Base-by-base conservation (phyloP, 2,888 invertebrate genomes). In the Lochmaea crataegi region DNA sequence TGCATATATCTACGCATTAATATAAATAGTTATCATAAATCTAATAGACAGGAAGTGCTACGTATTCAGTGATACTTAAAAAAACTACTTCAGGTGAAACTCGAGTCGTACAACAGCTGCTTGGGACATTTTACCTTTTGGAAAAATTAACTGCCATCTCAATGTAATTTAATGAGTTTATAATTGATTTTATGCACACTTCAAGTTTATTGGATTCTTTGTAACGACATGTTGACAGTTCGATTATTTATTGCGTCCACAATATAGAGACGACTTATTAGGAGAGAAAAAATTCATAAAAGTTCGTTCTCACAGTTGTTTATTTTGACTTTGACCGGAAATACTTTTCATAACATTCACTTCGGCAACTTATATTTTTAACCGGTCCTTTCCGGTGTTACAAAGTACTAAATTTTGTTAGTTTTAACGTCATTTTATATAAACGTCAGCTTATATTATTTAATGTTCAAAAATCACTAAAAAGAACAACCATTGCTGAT, bases 11-110 rank as follows among this genome's bases (percentile, higher is more conserved):
- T 66, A 65, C 65, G 7, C 32, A 70, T 66, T 65, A 68, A 64
- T 67, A 70, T 61, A 32, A 64, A 48, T 53, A 74, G 72, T 78
- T 78, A 76, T 78, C 78, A 74, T 76, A 74, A 75, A 78, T 78
- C 76, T 76, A 75, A 67, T 65, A 76, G 74, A 75, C 80, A 79
- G 80, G 80, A 80, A 80, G 76, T 75, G 77, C 77, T 78, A 78
- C 75, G 76, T 80, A 78, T 78, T 79, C 78, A 78, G 74, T 80
- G 77, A 80, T 76, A 79, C 70, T 57, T 65, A 68, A 69, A 71
- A 74, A 69, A 74, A 74, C 65, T 56, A 71, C 78, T 78, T 80
- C 79, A 80, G 79, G 80, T 80, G 79, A 80, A 80, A 80, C 75
- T 67, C 42, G 70, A 78, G 76, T 72, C 75, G 61, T 58, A 65